A percentile compares a stretch with the other conserved stretches of the same genome.
Conservation (phyloP, 1,140 invertebrate genomes). For the Lanistes nyassanus region DNA sequence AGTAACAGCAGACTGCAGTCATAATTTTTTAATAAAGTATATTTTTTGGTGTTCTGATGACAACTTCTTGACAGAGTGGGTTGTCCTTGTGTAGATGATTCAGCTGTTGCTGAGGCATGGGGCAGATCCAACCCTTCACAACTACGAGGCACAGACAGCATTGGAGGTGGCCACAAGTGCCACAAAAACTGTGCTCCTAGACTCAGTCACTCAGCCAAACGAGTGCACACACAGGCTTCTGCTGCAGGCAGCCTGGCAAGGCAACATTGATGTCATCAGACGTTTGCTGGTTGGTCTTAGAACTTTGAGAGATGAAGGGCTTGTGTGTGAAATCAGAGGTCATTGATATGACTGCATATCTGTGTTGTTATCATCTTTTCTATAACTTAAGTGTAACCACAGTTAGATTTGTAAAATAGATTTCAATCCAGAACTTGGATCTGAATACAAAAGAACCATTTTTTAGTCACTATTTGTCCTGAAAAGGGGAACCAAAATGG, state of each 20-base stretch:
- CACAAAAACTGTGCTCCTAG: conserved; percentile 57
- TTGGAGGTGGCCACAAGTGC: conserved; percentile 57
- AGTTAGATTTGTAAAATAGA: not conserved
- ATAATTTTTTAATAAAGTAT: too few species aligned
- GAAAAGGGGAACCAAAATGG: too few species aligned
- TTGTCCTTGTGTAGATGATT: conserved; percentile 51
- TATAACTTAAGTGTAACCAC: not conserved
- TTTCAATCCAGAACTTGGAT: too few species aligned
- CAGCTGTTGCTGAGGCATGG: conserved; percentile 61
- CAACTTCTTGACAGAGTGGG: not conserved
- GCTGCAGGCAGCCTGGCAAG: conserved; percentile 64
- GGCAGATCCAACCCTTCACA: conserved; percentile 62
- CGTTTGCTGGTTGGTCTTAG: conserved; percentile 53
- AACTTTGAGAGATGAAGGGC: not conserved
- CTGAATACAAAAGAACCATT: too few species aligned
- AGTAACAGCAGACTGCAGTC: too few species aligned
- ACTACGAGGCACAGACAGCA: conserved; percentile 61
- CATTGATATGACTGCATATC: not conserved
- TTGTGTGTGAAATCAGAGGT: not conserved
- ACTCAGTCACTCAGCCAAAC: conserved; percentile 52
- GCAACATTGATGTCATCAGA: conserved; percentile 53
- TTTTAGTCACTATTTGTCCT: too few species aligned
- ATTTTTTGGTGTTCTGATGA: too few species aligned
- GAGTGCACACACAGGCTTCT: conserved; percentile 54
- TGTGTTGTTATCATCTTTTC: not conserved